These are phyloP conservation scores for Diarsia dahlii DNA, from an alignment of 2,888 invertebrate species.

Conservation along the genomic window DNA sequence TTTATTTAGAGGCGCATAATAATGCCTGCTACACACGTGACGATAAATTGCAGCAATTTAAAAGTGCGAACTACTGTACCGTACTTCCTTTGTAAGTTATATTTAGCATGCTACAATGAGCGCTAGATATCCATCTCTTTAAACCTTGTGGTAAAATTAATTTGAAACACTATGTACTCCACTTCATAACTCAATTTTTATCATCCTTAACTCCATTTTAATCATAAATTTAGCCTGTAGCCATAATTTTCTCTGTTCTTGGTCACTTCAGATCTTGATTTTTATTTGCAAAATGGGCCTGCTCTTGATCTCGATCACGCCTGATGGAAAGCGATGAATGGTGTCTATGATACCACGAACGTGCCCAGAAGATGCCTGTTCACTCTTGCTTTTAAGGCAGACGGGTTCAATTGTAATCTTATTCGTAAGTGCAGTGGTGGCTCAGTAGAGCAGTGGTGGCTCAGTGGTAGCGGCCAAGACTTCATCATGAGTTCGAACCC, in stretches of 20 bases:
- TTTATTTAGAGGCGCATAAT: slow-evolving; percentile 9
- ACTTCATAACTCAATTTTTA: background rate
- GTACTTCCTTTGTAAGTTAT: background rate
- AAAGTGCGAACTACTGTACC: slow-evolving; percentile 16
- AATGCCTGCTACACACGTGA: slow-evolving; percentile 5
- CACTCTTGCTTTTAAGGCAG: too few species aligned
- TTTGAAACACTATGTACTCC: background rate
- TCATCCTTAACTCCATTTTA: background rate
- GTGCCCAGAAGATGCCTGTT: too few species aligned
- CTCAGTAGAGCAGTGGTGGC: too few species aligned
- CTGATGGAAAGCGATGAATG: too few species aligned
- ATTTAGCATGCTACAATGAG: slow-evolving; percentile 4
- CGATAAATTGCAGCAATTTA: slow-evolving; percentile 23
- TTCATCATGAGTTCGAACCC: too few species aligned
- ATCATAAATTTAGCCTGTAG: background rate
- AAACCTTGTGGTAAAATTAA: background rate
- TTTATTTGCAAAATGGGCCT: too few species aligned
- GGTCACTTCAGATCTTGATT: background rate
- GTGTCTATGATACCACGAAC: too few species aligned
- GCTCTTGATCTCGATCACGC: too few species aligned
- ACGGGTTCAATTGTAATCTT: too few species aligned
- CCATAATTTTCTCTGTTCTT: background rate
- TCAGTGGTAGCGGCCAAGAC: too few species aligned
- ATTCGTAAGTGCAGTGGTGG: too few species aligned
- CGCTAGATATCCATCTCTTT: background rate